phyloP scores from a whole-genome alignment of 1,140 invertebrate genomes.

The Chrysomallon squamiferum region DNA sequence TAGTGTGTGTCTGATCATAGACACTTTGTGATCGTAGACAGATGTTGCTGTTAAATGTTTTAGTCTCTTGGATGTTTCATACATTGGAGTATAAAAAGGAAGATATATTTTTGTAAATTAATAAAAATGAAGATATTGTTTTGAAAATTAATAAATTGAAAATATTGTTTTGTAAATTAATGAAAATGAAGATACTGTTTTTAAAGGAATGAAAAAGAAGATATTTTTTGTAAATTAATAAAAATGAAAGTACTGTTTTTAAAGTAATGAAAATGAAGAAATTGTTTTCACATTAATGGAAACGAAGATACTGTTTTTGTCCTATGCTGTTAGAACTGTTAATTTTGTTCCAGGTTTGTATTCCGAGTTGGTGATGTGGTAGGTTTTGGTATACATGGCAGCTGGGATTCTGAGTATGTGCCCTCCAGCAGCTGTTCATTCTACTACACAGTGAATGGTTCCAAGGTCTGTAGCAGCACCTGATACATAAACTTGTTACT shows the following conservation, averaged over 20 bases:
- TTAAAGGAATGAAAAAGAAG: no score
- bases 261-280: no score
- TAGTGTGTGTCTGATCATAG: no score
- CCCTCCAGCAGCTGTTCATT: constrained; percentile 21
- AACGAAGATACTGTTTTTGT: no score
- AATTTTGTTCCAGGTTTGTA: constrained; percentile 32
- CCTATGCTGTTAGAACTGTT: no score
- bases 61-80: background rate
- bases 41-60: background rate
- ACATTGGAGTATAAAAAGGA: background rate
- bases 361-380: constrained; percentile 18
- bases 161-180: no score
- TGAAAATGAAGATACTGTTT: no score
- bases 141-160: no score
- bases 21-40: background rate
- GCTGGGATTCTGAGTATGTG: constrained; percentile 45
- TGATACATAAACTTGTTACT: background rate
- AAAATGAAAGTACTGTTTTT: no score
- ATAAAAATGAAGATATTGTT: background rate
- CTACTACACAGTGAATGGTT: constrained; percentile 38
- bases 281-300: no score
- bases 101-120: background rate
- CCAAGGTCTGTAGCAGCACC: constrained; percentile 25
- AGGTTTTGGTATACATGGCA: constrained; percentile 46
- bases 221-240: no score